A percentile compares a stretch with the other conserved stretches of the same genome.
Evolutionary conservation across 2,797 vertebrate species (phyloP).

Genomic region (Fistularia tabacaria): DNA sequence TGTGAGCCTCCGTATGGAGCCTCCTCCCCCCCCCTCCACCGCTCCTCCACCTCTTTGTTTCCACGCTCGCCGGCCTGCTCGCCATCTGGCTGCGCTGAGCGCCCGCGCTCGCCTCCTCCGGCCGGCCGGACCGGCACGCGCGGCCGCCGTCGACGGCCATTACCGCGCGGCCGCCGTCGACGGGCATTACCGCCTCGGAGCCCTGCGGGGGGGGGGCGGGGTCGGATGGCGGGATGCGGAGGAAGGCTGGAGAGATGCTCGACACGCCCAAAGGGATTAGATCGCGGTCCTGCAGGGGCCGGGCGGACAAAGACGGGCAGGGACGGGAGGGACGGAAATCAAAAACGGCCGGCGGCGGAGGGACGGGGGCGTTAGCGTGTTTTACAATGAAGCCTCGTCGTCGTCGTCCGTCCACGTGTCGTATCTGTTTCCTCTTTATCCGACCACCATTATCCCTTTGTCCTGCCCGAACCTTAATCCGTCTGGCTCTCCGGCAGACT

Average conservation of each 20-base stretch:
- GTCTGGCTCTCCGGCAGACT: slow-evolving; percentile 20
- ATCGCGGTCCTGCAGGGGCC: slow-evolving; percentile 28
- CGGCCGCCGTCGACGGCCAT: no score
- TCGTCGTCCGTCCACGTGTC: slow-evolving; percentile 65
- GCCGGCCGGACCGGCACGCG: slow-evolving; percentile 50
- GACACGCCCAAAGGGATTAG: no score
- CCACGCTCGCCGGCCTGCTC: no score
- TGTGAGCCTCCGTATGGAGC: slow-evolving; percentile 21
- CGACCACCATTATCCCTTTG: slow-evolving; percentile 42
- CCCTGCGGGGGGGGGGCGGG: no score
- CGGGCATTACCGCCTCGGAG: no score
- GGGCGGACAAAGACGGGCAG: slow-evolving; percentile 55
- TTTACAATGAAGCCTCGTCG: slow-evolving; percentile 63
- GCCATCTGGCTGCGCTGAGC: no score
- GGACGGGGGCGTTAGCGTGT: slow-evolving; percentile 45
- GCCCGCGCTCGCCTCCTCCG: no score
- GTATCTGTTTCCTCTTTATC: slow-evolving; percentile 61
- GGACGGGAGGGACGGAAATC: slow-evolving; percentile 50
- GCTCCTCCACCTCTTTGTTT: slow-evolving; percentile 30
- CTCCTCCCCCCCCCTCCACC: slow-evolving; percentile 17
- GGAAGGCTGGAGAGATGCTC: no score
- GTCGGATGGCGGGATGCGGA: no score
- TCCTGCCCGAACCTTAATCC: slow-evolving; percentile 34
- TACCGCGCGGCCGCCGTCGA: no score
- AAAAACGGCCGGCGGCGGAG: slow-evolving; percentile 8